Conservation (phyloP, 2,888 invertebrate species). For the Eucera pruinosa region DNA sequence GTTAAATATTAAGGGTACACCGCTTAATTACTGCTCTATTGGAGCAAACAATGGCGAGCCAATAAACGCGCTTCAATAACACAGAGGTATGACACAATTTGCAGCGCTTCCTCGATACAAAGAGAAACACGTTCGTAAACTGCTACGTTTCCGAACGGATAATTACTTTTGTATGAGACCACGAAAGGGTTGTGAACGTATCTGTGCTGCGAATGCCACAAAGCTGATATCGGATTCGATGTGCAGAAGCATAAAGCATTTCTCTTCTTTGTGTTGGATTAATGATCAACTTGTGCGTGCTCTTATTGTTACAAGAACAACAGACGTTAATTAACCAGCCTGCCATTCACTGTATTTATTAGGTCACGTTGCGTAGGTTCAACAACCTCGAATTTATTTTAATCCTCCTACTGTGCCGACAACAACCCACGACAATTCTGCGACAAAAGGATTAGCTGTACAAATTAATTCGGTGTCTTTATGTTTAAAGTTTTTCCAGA, state of each 20-base stretch:
- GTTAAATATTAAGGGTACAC: conserved; percentile 56
- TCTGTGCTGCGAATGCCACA: background rate
- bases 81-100: background rate
- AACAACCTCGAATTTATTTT: background rate
- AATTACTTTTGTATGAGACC: conserved; percentile 10
- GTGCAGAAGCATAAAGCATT: too few relatives aligned
- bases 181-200: background rate
- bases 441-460: too few relatives aligned
- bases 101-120: background rate
- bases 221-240: too few relatives aligned
- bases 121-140: background rate
- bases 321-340: background rate
- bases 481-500: too few relatives aligned
- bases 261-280: background rate
- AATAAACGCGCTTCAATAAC: conserved; percentile 44
- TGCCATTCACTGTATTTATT: background rate
- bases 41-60: conserved; percentile 36
- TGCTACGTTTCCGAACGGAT: background rate
- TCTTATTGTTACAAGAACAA: background rate
- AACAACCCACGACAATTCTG: too few relatives aligned
- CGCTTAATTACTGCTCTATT: conserved; percentile 53
- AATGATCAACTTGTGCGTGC: background rate
- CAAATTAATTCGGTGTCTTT: too few relatives aligned
- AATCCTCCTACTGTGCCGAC: too few relatives aligned
- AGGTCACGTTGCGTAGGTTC: background rate